A percentile compares a stretch with the other conserved stretches of the same genome.
These are phyloP conservation scores for Sabatieria punctata DNA, from an alignment of 2,888 invertebrate genomes.

Conservation along the genomic window DNA sequence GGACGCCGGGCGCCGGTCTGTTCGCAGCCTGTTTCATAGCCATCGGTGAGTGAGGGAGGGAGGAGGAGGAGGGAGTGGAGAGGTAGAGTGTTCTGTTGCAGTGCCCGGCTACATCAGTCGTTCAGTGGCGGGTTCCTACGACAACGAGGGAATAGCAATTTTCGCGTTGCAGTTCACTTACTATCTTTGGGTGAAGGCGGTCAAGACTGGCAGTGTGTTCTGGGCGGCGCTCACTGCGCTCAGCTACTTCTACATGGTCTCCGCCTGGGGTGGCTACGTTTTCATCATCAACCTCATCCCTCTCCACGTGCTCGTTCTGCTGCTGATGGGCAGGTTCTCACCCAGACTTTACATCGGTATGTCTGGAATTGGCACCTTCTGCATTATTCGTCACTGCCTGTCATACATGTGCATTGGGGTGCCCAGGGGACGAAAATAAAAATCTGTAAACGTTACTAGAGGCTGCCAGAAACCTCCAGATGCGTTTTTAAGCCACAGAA, in stretches of 20 bases:
- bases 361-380: too few relatives aligned
- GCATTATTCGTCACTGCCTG: too few relatives aligned
- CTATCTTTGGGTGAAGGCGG: slow-evolving; percentile 89
- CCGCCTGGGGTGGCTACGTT: slow-evolving; percentile 99
- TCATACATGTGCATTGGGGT: too few relatives aligned
- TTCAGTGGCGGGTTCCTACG: slow-evolving; percentile 97
- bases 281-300: slow-evolving; percentile 99
- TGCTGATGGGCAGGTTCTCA: slow-evolving; percentile 81
- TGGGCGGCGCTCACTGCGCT: slow-evolving; percentile 86
- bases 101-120: slow-evolving; percentile 97
- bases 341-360: slow-evolving; percentile 57
- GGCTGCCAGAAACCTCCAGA: too few relatives aligned
- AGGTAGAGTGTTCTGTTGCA: too few relatives aligned
- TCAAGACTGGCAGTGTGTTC: slow-evolving; percentile 90
- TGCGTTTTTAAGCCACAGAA: too few relatives aligned
- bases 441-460: too few relatives aligned
- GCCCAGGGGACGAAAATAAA: too few relatives aligned
- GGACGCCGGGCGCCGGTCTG: slow-evolving; percentile 85
- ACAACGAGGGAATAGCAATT: slow-evolving; percentile 99
- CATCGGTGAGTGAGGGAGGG: slow-evolving; percentile 42
- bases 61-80: slow-evolving; percentile 8
- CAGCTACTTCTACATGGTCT: slow-evolving; percentile 99
- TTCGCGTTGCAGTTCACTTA: slow-evolving; percentile 98
- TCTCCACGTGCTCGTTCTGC: slow-evolving; percentile 77
- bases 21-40: slow-evolving; percentile 98